phyloP scores from a whole-genome alignment of 1,140 invertebrate genomes.

The Hycleus phaleratus region DNA sequence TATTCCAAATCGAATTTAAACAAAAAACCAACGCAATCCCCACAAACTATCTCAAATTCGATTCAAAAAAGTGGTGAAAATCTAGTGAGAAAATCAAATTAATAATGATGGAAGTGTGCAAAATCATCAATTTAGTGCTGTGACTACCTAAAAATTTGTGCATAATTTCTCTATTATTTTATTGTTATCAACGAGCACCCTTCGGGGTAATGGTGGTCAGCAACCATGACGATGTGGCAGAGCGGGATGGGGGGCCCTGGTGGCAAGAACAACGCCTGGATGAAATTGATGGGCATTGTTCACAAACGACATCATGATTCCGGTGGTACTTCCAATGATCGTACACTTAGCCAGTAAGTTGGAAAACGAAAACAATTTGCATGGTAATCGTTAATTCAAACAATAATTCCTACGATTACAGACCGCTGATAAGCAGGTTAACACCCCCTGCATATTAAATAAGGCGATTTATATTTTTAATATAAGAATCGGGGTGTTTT shows the following conservation, averaged over 20 bases:
- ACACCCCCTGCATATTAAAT: too few relatives aligned
- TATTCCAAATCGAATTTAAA: conserved; percentile 5
- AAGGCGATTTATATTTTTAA: too few relatives aligned
- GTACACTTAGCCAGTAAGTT: conserved; percentile 59
- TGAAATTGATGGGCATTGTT: conserved; percentile 74
- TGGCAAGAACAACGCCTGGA: conserved; percentile 68
- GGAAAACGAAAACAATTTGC: too few relatives aligned
- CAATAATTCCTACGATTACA: too few relatives aligned
- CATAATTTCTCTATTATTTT: conserved; percentile 3
- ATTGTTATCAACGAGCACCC: not conserved
- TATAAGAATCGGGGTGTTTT: too few relatives aligned
- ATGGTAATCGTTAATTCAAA: too few relatives aligned
- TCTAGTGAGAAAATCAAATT: too few relatives aligned
- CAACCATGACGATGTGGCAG: conserved; percentile 64
- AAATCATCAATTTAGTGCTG: conserved; percentile 8
- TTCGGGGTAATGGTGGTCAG: conserved; percentile 32
- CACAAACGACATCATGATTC: conserved; percentile 60
- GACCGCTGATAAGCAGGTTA: too few relatives aligned
- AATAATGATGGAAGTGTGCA: too few relatives aligned
- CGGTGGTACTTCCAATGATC: conserved; percentile 50
- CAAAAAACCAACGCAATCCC: too few relatives aligned
- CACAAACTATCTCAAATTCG: too few relatives aligned
- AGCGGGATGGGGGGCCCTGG: conserved; percentile 65
- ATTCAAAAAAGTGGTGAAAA: too few relatives aligned
- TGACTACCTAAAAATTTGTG: conserved; percentile 4